A percentile compares a stretch with the other conserved stretches of the same genome.
Evolutionary conservation across 2,888 invertebrate species (phyloP).

Genomic region (Drosophila acutilabella): DNA sequence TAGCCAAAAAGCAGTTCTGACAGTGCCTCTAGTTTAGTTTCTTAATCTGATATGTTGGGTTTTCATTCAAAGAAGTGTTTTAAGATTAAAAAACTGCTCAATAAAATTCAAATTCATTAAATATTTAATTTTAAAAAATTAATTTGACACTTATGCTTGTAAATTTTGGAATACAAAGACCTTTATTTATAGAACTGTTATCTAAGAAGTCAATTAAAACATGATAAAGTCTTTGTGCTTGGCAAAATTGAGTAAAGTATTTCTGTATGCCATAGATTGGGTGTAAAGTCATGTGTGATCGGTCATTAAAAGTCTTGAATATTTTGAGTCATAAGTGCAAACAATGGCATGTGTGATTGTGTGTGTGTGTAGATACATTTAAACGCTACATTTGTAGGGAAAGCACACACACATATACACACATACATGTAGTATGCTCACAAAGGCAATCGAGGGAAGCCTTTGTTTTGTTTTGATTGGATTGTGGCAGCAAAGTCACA

Average conservation of each 20-base stretch:
- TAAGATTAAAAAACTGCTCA: no score
- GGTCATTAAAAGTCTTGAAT: conserved; percentile 5
- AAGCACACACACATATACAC: no score
- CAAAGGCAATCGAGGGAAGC: conserved; percentile 17
- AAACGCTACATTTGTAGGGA: background rate
- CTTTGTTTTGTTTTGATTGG: conserved; percentile 18
- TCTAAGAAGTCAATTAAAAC: background rate
- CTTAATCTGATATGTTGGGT: no score
- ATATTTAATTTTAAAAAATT: no score
- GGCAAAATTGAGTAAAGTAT: background rate
- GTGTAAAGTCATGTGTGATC: background rate
- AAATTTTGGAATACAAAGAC: no score
- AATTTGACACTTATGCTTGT: no score
- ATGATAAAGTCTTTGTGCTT: background rate
- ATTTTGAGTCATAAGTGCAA: conserved; percentile 17
- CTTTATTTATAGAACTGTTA: background rate
- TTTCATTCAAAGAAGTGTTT: no score
- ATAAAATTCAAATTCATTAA: no score
- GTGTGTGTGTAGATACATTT: background rate
- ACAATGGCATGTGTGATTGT: conserved; percentile 1
- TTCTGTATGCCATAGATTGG: background rate
- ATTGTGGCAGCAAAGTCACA: conserved; percentile 5
- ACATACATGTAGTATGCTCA: background rate
- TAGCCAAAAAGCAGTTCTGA: no score
- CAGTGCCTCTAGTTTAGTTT: no score